Evolutionary conservation across 2,888 invertebrate genomes (phyloP).

Genomic region (Neelides folsomi): DNA sequence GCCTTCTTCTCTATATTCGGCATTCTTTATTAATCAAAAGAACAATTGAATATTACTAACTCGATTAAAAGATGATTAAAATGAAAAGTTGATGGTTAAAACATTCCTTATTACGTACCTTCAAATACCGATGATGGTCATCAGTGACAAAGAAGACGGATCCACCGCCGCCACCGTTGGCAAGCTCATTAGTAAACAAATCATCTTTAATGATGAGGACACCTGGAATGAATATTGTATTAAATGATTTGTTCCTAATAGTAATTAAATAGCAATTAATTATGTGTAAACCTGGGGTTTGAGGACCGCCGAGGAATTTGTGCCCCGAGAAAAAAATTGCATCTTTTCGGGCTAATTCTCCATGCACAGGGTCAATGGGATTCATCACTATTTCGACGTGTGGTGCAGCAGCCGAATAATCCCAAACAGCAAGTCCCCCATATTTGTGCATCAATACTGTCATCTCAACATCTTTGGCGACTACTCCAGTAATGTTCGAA

Average conservation of each 20-base stretch:
- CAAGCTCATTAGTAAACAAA: conserved; percentile 42
- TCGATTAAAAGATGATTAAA: too few species aligned
- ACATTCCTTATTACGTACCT: conserved; percentile 36
- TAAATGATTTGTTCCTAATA: not conserved
- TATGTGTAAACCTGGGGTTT: conserved; percentile 52
- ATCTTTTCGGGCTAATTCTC: conserved; percentile 62
- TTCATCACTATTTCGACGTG: conserved; percentile 72
- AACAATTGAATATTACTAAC: too few species aligned
- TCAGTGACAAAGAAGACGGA: conserved; percentile 44
- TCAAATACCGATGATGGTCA: conserved; percentile 42
- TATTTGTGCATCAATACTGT: conserved; percentile 54
- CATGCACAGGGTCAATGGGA: conserved; percentile 50
- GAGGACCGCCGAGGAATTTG: conserved; percentile 80
- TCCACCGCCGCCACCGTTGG: conserved; percentile 45
- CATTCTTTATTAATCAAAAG: conserved; percentile 40
- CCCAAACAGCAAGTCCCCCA: conserved; percentile 53
- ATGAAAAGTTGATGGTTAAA: not conserved
- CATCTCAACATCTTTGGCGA: conserved; percentile 51
- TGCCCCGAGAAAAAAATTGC: conserved; percentile 83
- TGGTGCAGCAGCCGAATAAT: conserved; percentile 71
- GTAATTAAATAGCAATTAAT: not conserved
- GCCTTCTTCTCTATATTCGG: conserved; percentile 55
- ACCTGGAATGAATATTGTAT: conserved; percentile 38
- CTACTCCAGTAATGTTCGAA: conserved; percentile 73
- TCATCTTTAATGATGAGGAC: conserved; percentile 51